Evolutionary conservation across 2,888 invertebrate species (phyloP).

Genomic region (Bimastos eiseni): DNA sequence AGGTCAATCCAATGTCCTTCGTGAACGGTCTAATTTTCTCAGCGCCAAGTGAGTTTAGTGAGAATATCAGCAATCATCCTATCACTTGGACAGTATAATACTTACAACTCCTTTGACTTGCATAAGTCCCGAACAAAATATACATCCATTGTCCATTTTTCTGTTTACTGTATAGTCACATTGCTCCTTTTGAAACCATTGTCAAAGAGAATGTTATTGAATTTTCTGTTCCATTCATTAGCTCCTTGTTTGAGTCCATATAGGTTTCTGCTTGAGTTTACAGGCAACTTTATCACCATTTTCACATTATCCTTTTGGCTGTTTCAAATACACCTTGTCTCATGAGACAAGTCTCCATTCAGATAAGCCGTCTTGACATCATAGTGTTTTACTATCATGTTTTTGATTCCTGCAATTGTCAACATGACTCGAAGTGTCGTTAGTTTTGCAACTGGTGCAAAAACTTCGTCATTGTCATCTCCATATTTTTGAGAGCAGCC

Average conservation of each 20-base stretch:
- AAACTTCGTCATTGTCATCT: not conserved
- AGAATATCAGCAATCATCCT: no score
- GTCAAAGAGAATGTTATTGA: no score
- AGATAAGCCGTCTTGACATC: not conserved
- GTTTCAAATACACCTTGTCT: not conserved
- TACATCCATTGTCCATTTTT: no score
- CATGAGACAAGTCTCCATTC: not conserved
- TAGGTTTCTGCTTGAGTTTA: not conserved
- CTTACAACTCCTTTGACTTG: no score
- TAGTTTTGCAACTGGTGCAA: not conserved
- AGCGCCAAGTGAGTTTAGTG: no score
- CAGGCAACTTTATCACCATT: not conserved
- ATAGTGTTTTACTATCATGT: no score
- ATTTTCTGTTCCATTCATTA: conserved; percentile 9
- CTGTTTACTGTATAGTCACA: no score
- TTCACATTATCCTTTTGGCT: not conserved
- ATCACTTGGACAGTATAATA: no score
- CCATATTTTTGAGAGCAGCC: not conserved
- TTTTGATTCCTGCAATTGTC: not conserved
- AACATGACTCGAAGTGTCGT: not conserved
- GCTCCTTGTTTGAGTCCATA: not conserved
- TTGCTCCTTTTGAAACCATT: no score
- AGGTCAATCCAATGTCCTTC: no score
- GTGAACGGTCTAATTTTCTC: no score
- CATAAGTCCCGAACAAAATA: no score